Conservation (phyloP, 2,797 vertebrate species). For the Lithobates pipiens region DNA sequence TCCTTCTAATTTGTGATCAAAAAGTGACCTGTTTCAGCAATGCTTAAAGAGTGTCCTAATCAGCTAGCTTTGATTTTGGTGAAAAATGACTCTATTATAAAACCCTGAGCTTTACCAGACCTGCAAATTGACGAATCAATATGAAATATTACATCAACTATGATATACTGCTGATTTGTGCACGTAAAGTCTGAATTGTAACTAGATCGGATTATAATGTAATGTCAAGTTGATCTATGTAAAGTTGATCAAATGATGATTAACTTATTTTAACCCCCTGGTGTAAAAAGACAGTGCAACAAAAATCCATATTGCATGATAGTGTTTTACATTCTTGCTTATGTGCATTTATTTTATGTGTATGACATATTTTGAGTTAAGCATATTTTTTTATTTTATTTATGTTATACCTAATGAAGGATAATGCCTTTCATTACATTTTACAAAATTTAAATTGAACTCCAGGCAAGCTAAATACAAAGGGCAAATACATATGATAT, state of each 20-base stretch:
- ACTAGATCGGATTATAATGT: constrained; percentile 20
- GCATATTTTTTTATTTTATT: no score
- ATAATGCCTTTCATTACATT: no score
- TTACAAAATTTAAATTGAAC: no score
- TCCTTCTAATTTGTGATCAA: constrained; percentile 35
- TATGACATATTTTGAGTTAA: no score
- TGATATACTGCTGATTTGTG: constrained; percentile 14
- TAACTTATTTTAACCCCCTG: neutral
- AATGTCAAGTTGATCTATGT: neutral
- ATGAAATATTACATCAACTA: constrained; percentile 23
- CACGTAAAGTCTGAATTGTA: constrained; percentile 13
- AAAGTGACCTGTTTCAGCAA: constrained; percentile 47
- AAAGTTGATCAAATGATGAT: neutral
- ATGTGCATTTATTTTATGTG: no score
- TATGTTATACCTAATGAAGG: no score
- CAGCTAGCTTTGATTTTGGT: constrained; percentile 35
- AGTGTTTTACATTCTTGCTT: no score
- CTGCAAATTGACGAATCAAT: constrained; percentile 39
- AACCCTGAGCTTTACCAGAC: constrained; percentile 57
- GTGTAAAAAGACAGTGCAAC: neutral
- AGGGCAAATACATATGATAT: no score
- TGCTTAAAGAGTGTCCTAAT: constrained; percentile 32
- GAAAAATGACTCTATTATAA: constrained; percentile 54
- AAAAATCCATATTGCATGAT: neutral
- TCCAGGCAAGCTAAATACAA: no score